A percentile compares a stretch with the other conserved stretches of the same genome.
These are phyloP conservation scores for Macropus fuliginosus DNA, from an alignment of 2,797 vertebrate genomes.

Conservation along the genomic window DNA sequence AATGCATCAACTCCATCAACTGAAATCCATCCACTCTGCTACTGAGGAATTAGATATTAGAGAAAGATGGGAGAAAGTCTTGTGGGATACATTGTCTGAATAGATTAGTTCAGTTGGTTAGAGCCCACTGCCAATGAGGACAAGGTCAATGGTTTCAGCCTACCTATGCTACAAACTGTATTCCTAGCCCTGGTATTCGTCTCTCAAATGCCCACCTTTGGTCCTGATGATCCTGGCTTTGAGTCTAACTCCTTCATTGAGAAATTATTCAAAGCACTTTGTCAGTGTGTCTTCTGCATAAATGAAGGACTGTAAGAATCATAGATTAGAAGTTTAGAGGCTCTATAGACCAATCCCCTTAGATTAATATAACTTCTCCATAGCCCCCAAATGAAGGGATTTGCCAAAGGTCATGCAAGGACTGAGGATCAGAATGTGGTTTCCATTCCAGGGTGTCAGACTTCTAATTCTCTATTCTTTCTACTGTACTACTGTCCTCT, in stretches of 20 bases:
- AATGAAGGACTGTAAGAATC: background rate
- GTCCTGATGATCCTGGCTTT: background rate
- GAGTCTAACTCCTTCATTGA: background rate
- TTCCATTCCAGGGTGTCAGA: background rate
- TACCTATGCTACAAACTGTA: rapidly evolving
- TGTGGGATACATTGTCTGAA: rapidly evolving
- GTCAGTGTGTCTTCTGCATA: background rate
- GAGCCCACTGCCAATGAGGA: rapidly evolving
- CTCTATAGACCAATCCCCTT: background rate
- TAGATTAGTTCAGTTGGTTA: background rate
- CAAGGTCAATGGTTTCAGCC: rapidly evolving
- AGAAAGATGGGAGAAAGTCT: background rate
- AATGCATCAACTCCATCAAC: background rate
- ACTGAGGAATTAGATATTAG: rapidly evolving
- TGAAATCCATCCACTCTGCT: rapidly evolving
- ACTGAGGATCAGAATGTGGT: background rate
- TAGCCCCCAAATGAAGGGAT: background rate
- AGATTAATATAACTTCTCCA: background rate
- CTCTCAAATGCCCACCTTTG: too few relatives aligned
- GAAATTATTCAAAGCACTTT: background rate
- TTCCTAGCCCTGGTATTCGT: rapidly evolving
- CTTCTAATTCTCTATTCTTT: background rate
- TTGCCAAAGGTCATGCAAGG: background rate
- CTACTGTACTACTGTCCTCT: background rate
- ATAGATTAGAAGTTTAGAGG: background rate